Conservation (phyloP, 1,140 invertebrate species). For the Lepidotrigona ventralis region DNA sequence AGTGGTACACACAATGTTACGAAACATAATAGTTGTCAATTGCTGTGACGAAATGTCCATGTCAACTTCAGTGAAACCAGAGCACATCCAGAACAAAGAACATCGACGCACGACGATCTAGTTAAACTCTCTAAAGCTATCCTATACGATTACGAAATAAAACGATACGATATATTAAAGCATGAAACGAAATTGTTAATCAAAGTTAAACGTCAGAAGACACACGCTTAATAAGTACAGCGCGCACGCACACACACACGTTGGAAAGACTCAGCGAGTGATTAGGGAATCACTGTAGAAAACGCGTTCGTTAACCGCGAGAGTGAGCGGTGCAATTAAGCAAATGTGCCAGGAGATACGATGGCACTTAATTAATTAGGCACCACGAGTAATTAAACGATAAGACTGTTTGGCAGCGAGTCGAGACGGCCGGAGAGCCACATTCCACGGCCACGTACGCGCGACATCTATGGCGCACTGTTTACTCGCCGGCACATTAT, state of each 20-base stretch:
- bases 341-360: constrained; percentile 47
- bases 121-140: background rate
- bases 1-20: too few relatives aligned
- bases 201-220: constrained; percentile 1
- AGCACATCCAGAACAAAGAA: background rate
- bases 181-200: background rate
- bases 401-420: constrained; percentile 48
- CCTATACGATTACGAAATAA: background rate
- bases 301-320: constrained; percentile 46
- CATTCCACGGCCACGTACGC: constrained; percentile 36
- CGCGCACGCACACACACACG: background rate
- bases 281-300: constrained; percentile 38
- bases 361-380: constrained; percentile 61
- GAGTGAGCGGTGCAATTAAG: constrained; percentile 49
- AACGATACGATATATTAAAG: background rate
- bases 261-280: background rate
- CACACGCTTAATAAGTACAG: background rate
- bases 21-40: too few relatives aligned
- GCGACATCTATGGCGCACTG: constrained; percentile 17
- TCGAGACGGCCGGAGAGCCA: constrained; percentile 24
- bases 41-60: background rate
- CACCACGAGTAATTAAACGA: constrained; percentile 55
- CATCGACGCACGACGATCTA: background rate
- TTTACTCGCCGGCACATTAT: constrained; percentile 21
- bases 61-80: background rate